These are phyloP conservation scores for Polypedilum vanderplanki DNA, from an alignment of 1,140 invertebrate species.

Conservation along the genomic window DNA sequence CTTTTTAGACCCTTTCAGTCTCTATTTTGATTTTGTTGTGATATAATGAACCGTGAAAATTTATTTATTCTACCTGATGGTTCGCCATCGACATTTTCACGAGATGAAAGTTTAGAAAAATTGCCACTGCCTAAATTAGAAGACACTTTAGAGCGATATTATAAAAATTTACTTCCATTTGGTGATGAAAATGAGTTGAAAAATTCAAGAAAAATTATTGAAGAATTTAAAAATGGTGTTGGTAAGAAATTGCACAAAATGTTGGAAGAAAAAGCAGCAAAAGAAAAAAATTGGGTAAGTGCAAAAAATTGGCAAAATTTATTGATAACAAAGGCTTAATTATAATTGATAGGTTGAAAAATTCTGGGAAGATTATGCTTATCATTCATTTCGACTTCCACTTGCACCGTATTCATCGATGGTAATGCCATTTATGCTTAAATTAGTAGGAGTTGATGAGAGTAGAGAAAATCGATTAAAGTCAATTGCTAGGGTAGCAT, in stretches of 20 bases:
- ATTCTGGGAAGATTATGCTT: conserved; percentile 73
- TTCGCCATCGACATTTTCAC: neutral
- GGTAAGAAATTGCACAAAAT: conserved; percentile 55
- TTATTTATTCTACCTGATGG: neutral
- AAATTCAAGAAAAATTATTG: conserved; percentile 47
- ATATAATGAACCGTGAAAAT: neutral
- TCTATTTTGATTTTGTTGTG: too few relatives aligned
- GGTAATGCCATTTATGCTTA: conserved; percentile 37
- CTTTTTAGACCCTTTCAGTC: too few relatives aligned
- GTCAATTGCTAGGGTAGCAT: conserved; percentile 36
- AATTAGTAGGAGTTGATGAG: conserved; percentile 32
- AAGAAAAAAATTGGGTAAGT: conserved; percentile 41
- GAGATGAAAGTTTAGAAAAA: conserved; percentile 48
- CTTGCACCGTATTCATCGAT: conserved; percentile 50
- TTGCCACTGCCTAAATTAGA: conserved; percentile 60
- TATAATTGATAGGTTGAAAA: conserved; percentile 41
- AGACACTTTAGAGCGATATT: conserved; percentile 57
- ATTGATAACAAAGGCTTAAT: neutral
- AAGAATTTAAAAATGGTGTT: conserved; percentile 52
- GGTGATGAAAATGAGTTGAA: conserved; percentile 44
- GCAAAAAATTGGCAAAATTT: neutral
- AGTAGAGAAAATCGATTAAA: neutral
- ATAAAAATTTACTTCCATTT: conserved; percentile 53
- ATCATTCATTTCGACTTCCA: conserved; percentile 55
- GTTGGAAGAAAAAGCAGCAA: conserved; percentile 52